These are phyloP conservation scores for Yponomeuta evonymella DNA, from an alignment of 2,888 invertebrate genomes.

Conservation along the genomic window DNA sequence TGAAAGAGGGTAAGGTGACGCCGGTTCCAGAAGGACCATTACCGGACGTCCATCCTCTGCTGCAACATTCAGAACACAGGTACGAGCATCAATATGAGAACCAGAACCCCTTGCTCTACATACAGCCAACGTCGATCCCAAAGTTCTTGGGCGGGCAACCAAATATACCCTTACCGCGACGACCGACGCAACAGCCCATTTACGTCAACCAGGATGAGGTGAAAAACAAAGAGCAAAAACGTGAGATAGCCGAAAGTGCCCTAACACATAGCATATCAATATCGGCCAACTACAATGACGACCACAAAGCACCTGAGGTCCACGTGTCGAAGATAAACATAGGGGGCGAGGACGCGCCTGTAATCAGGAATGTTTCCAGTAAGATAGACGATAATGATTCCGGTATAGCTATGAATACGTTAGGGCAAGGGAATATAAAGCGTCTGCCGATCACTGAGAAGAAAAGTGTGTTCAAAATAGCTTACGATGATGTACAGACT, in stretches of 20 bases:
- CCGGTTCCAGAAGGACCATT: conserved; percentile 64
- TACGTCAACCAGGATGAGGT: conserved; percentile 69
- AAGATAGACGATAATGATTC: conserved; percentile 84
- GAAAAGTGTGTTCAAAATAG: conserved; percentile 94
- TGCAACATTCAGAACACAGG: conserved; percentile 87
- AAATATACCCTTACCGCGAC: conserved; percentile 55
- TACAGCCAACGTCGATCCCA: conserved; percentile 78
- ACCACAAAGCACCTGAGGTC: conserved; percentile 62
- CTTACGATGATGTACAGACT: conserved; percentile 92
- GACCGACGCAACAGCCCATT: conserved; percentile 60
- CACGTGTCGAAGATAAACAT: conserved; percentile 75
- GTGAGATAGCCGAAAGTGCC: conserved; percentile 60
- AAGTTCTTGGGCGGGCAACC: conserved; percentile 77
- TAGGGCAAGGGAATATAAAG: conserved; percentile 72
- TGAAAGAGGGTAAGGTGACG: conserved; percentile 69
- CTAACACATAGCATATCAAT: conserved; percentile 65
- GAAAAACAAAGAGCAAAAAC: conserved; percentile 42
- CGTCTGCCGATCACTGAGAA: conserved; percentile 86
- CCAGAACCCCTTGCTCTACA: conserved; percentile 68
- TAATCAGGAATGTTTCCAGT: conserved; percentile 40
- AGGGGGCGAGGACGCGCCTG: conserved; percentile 49
- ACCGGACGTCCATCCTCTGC: conserved; percentile 78
- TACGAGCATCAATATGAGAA: conserved; percentile 80
- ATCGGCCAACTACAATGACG: conserved; percentile 60
- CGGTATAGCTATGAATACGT: conserved; percentile 83